Base-by-base conservation (phyloP, 1,140 invertebrate species). In the Diploscapter pachys region DNA sequence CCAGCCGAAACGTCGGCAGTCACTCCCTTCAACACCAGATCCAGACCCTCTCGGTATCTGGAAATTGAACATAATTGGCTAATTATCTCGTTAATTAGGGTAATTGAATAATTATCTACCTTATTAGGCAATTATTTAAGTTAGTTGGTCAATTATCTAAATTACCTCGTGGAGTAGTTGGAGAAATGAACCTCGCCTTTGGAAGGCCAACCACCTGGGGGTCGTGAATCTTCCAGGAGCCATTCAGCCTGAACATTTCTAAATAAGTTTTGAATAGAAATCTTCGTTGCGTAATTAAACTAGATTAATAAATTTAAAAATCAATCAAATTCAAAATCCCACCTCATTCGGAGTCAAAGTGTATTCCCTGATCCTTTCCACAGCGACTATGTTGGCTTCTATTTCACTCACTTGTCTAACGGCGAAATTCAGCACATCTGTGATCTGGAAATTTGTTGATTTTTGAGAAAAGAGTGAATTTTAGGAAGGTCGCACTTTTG, bases 361-460 rank as follows among this genome's bases (percentile, higher is more conserved):
- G 84, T 98, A 98, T 84, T 98, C 95, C 85, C 94, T 95, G 78
- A 99, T 94, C 86, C 96, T 90, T 87, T 99, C 96, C 2, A 98
- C 95, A 11, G 94, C 93, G 0, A 98, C 95, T 77, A 98, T 97
- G 84, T 98, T 96, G 0, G 93, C 95, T 88, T 98, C 96, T 52
- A 98, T 91, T 81, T 98, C 95, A 5, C 93, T 93, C 0, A 93
- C 93, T 93, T 96, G 96, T 77, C 95, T 89, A 4, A 98, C 95
- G 76, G 97, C 88, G 93, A 93, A 96, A 86, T 96, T 97, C 4
- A 98, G 87, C 0, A 93, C 94, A 90, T 95, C 93, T 2, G 95
- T 97, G 64, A 97, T 87, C 86, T 86, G 91, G 71, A 78, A 75
- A 54, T 68, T 5, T 55, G 11, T 54, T 6, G n/a, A n/a, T n/a